Evolutionary conservation across 1,140 invertebrate species (phyloP), one percentile per base, ranked within the genome.

Genomic region (Atta colombica): DNA sequence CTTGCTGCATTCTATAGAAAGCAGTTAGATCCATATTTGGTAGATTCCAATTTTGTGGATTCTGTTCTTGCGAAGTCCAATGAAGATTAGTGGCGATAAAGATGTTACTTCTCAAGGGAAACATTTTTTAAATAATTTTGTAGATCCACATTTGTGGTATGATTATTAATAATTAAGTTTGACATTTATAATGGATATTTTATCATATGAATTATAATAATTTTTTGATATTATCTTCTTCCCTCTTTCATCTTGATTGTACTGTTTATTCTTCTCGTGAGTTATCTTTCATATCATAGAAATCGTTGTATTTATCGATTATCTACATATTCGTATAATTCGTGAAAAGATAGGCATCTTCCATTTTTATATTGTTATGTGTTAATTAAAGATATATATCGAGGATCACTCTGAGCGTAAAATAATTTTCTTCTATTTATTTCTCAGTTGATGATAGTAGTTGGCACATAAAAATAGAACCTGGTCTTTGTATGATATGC

Each of bases 1-100:
- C 18, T 3, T 45, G 85, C n/a, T 60, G 55, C 85, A 85, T 65
- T 4, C 66, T 18, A 39, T 85, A 69, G 5, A 82, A 25, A 31
- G 66, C 51, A 18, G 75, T 84, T 12, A 84, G 74, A 45, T 92
- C 85, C 86, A 88, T 87, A 45, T 21, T 81, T 8, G 74, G 28
- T 28, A 51, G 77, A 51, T 66, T 74, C 45, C 61, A 66, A 55
- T 72, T 45, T 55, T 55, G 74, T 25, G n/a, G 21, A 18, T 51
- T 66, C 77, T 61, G 69, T 1, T 63, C 65, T 58, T 65, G 77
- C 12, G 28, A 16, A n/a, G 16, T 25, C 53, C 65, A 84, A 2
- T 65, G 81, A 35, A 71, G 39, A 28, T 87, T 77, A 51, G 77
- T 39, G 10, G 39, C 39, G 28, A 87, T 14, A 18, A 53, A 80